Base-by-base conservation (phyloP, 2,797 vertebrate genomes). In the Catharus ustulatus region DNA sequence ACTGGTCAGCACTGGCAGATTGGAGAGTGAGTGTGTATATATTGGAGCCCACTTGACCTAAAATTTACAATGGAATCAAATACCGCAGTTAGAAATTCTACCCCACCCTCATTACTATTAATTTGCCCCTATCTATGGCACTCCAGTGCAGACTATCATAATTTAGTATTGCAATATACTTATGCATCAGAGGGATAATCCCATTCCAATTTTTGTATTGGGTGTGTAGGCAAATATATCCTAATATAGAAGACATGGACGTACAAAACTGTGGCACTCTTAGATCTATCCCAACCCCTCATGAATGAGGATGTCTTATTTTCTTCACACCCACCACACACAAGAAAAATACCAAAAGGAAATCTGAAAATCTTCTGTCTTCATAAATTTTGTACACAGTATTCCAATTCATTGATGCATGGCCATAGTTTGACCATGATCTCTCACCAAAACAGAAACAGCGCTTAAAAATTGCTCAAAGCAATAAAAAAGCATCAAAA, bases 401-500 rank as follows among this genome's bases (percentile, higher is more conserved):
- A 85, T 30, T 42, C n/a, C 29, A 36, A 84, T 61, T 87, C 67
- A 46, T 32, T 85, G 55, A 85, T 64, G 48, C 42, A 75, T 78
- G 49, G 71, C 49, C 40, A 67, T 93, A 49, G 43, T 42, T 72
- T 66, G 79, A 78, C 77, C 78, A 72, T 61, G 52, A 71, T 71
- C 66, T 96, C 66, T 73, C 59, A 64, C 22, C 57, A 87, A 94
- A 59, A 76, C 32, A 95, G 73, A 81, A 76, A 79, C n/a, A 78
- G 36, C 52, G 8, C 82, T 93, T 93, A 52, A 77, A 95, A 96
- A 82, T 52, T 69, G 46, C 82, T 59, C 66, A 72, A 72, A 78
- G 48, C 61, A 79, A 49, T 72, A 74, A 90, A 73, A 58, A 82
- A 82, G n/a, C 48, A 95, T 91, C 89, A 96, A 87, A 80, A 88